These are phyloP conservation scores for Altica lythri DNA, from an alignment of 2,888 invertebrate genomes.

Conservation along the genomic window DNA sequence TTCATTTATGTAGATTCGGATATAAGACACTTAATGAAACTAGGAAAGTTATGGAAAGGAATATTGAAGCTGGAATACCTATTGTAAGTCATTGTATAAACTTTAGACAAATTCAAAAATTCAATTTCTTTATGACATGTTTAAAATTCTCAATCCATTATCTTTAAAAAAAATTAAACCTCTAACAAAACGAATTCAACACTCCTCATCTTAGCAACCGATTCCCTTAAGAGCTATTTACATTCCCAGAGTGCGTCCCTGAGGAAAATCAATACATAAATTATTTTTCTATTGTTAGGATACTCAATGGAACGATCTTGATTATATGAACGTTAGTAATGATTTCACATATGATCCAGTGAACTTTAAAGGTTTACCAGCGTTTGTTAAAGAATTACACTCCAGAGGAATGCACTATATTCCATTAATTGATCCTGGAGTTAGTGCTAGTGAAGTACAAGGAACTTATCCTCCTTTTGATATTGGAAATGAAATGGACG, in stretches of 20 bases:
- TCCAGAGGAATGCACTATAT: slow-evolving; percentile 75
- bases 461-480: slow-evolving; percentile 79
- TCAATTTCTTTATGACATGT: too few species aligned
- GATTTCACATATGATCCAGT: slow-evolving; percentile 77
- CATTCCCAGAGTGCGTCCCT: too few species aligned
- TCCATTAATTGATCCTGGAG: slow-evolving; percentile 75
- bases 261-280: too few species aligned
- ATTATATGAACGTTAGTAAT: slow-evolving; percentile 79
- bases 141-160: too few species aligned
- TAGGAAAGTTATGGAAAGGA: slow-evolving; percentile 68
- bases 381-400: slow-evolving; percentile 73
- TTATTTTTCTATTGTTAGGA: slow-evolving; percentile 59
- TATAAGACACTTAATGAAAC: slow-evolving; percentile 71
- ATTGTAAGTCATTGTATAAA: slow-evolving; percentile 62
- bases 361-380: slow-evolving; percentile 67
- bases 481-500: slow-evolving; percentile 69
- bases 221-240: too few species aligned
- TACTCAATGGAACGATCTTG: slow-evolving; percentile 84
- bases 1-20: slow-evolving; percentile 75
- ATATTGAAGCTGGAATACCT: slow-evolving; percentile 75
- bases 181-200: too few species aligned
- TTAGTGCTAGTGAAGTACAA: slow-evolving; percentile 68
- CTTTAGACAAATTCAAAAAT: too few species aligned
- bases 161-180: too few species aligned
- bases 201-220: too few species aligned